Percentiles rank a stretch among this genome's conserved stretches.
Conservation (phyloP, 2,797 vertebrate genomes). For the Rhodeus uyekii region DNA sequence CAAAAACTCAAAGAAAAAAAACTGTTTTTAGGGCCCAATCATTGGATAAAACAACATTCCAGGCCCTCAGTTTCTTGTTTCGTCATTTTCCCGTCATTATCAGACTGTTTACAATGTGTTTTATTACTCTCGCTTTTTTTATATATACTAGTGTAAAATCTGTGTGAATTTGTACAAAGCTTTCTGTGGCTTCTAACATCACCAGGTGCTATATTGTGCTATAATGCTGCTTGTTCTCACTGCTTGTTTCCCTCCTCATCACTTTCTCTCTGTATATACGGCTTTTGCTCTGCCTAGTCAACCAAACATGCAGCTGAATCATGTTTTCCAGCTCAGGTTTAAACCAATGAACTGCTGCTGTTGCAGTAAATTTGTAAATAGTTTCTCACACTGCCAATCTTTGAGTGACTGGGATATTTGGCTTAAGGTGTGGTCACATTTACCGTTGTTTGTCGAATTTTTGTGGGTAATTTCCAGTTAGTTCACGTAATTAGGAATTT, state of each 20-base stretch:
- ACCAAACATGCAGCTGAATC: slow-evolving; percentile 38
- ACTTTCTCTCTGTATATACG: slow-evolving; percentile 21
- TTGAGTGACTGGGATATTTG: neutral
- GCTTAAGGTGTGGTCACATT: neutral
- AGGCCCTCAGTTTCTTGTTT: slow-evolving; percentile 22
- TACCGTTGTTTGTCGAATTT: neutral
- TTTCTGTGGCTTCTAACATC: slow-evolving; percentile 55
- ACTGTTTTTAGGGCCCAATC: slow-evolving; percentile 41
- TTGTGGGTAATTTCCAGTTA: neutral
- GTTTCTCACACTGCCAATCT: slow-evolving; percentile 46
- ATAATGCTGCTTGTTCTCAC: slow-evolving; percentile 56
- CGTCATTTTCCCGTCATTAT: slow-evolving; percentile 32
- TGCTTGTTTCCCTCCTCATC: slow-evolving; percentile 33
- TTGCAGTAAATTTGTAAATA: slow-evolving; percentile 42
- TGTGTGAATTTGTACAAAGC: slow-evolving; percentile 49
- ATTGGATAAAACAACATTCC: slow-evolving; percentile 49
- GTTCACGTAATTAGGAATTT: neutral
- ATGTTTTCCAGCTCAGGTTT: slow-evolving; percentile 60
- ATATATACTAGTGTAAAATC: slow-evolving; percentile 47
- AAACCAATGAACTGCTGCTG: slow-evolving; percentile 54
- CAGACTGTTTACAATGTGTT: slow-evolving; percentile 60
- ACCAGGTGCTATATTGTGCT: slow-evolving; percentile 57
- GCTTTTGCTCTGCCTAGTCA: slow-evolving; percentile 38
- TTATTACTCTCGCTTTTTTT: slow-evolving; percentile 52
- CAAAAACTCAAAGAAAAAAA: slow-evolving; percentile 21